Percentiles rank a stretch among this genome's conserved stretches.
These are phyloP conservation scores for Siniperca undulata DNA, from an alignment of 2,797 vertebrate genomes.

Conservation along the genomic window DNA sequence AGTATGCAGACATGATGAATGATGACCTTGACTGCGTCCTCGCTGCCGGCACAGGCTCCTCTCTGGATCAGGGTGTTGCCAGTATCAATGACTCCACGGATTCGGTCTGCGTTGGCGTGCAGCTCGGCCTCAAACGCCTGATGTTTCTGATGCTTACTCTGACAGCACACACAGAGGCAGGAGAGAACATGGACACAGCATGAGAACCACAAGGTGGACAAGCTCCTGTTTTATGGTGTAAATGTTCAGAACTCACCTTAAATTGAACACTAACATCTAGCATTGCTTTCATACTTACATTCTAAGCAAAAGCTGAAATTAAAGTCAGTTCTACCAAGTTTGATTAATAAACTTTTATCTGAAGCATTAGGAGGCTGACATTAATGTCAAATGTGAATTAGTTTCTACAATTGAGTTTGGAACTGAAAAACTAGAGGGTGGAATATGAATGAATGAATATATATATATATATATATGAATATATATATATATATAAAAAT, in stretches of 20 bases:
- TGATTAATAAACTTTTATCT: background rate
- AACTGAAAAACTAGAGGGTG: conserved; percentile 19
- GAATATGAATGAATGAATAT: background rate
- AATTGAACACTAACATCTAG: background rate
- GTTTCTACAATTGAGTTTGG: conserved; percentile 3
- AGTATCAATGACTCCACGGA: conserved; percentile 96
- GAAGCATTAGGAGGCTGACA: conserved; percentile 6
- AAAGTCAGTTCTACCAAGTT: background rate
- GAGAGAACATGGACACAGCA: conserved; percentile 4
- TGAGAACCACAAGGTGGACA: conserved; percentile 28
- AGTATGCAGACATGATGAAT: background rate
- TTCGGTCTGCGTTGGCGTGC: conserved; percentile 96
- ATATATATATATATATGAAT: too few relatives aligned
- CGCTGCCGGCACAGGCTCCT: conserved; percentile 96
- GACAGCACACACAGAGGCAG: conserved; percentile 43
- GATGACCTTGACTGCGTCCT: conserved; percentile 96
- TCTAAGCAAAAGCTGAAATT: conserved; percentile 1
- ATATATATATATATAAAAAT: background rate
- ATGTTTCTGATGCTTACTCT: conserved; percentile 99
- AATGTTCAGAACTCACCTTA: background rate
- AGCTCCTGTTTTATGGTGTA: background rate
- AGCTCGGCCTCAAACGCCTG: conserved; percentile 98
- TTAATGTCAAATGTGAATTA: background rate
- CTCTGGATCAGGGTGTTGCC: conserved; percentile 96
- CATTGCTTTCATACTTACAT: conserved; percentile 32